Conservation (phyloP, 2,113 vertebrate species). For the Petrocephalus microphthalmus region DNA sequence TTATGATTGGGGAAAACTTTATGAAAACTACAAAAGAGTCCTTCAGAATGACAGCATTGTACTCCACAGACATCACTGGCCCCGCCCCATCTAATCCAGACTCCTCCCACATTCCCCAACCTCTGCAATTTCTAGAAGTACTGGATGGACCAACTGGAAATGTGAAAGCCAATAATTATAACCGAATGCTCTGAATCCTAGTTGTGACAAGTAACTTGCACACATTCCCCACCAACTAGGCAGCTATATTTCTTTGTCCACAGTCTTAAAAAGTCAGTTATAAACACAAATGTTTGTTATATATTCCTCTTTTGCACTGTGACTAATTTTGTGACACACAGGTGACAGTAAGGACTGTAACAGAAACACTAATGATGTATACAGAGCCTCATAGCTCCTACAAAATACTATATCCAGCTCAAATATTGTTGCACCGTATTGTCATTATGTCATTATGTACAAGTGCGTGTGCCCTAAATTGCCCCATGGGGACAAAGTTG, state of each 20-base stretch:
- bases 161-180: background rate
- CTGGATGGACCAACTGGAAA: background rate
- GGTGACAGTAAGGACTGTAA: background rate
- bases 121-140: background rate
- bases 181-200: background rate
- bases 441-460: too few relatives aligned
- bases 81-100: background rate
- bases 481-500: too few relatives aligned
- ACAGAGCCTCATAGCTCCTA: background rate
- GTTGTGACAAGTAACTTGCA: background rate
- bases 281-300: background rate
- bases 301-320: background rate
- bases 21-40: background rate
- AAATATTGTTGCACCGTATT: too few relatives aligned
- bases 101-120: background rate
- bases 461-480: too few relatives aligned
- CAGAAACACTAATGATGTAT: background rate
- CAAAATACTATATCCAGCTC: background rate
- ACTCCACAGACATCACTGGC: background rate
- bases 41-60: background rate
- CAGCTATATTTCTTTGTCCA: background rate
- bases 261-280: background rate
- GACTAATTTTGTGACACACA: background rate
- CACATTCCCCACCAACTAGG: background rate
- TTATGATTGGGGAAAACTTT: background rate